A percentile compares a stretch with the other conserved stretches of the same genome.
Conservation (phyloP, 1,140 invertebrate species). For the Apocrypta bakeri region DNA sequence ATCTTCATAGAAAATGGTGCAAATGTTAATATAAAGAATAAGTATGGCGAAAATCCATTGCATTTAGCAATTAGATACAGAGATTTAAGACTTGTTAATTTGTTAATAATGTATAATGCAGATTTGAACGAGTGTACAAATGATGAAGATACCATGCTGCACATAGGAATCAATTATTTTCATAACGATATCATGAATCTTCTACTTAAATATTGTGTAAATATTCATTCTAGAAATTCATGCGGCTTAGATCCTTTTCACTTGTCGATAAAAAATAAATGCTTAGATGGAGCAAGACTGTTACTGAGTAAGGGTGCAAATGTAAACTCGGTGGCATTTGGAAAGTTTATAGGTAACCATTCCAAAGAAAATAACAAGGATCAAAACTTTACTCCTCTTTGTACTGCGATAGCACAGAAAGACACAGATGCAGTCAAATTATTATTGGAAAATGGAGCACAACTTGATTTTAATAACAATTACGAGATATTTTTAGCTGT, state of each 20-base stretch:
- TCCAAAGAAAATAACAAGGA: not conserved
- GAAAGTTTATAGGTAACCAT: not conserved
- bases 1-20: constrained; percentile 8
- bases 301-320: not conserved
- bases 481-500: constrained; percentile 35
- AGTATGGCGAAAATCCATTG: constrained; percentile 17
- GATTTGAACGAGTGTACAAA: not conserved
- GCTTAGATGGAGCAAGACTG: constrained; percentile 1
- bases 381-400: constrained; percentile 30
- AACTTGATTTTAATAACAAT: not conserved
- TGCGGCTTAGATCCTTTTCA: constrained; percentile 22
- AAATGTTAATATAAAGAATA: constrained; percentile 19
- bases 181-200: constrained; percentile 8
- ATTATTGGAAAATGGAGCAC: constrained; percentile 26
- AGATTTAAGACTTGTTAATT: constrained; percentile 21
- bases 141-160: not conserved
- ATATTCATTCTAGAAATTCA: not conserved
- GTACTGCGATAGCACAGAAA: constrained; percentile 29
- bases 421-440: constrained; percentile 7
- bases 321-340: constrained; percentile 1
- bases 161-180: constrained; percentile 26
- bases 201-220: not conserved
- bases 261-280: constrained; percentile 15
- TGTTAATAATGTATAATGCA: constrained; percentile 9
- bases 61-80: constrained; percentile 27